Conservation (phyloP, 1,140 invertebrate species). For the Aphelenchoides fujianensis region DNA sequence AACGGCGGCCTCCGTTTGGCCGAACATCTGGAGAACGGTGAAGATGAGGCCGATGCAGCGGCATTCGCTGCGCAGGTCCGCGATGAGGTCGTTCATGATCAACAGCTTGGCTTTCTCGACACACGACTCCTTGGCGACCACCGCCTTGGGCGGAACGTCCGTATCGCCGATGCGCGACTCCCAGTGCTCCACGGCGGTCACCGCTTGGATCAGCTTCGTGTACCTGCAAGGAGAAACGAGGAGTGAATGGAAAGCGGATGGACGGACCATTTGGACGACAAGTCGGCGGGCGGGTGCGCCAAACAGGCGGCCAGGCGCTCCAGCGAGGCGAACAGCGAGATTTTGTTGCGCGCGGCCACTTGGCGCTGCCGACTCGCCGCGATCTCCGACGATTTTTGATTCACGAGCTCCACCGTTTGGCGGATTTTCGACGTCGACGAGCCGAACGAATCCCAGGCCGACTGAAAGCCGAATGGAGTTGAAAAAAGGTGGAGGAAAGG, state of each 20-base stretch:
- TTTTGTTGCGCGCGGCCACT: slow-evolving; percentile 40
- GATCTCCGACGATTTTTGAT: slow-evolving; percentile 35
- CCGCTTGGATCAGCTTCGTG: slow-evolving; percentile 23
- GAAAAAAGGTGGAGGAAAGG: slow-evolving; percentile 17
- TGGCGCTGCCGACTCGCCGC: slow-evolving; percentile 25
- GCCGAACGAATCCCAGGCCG: slow-evolving; percentile 31
- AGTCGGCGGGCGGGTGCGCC: slow-evolving; percentile 12
- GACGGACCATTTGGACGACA: slow-evolving; percentile 22
- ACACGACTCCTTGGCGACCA: slow-evolving; percentile 28
- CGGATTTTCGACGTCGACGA: slow-evolving; percentile 37
- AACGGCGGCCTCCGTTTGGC: slow-evolving; percentile 23
- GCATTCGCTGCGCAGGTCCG: slow-evolving; percentile 28
- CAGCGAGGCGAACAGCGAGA: slow-evolving; percentile 33
- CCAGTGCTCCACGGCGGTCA: slow-evolving; percentile 30
- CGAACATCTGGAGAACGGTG: slow-evolving; percentile 22
- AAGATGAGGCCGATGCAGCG: slow-evolving; percentile 27
- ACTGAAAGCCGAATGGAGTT: slow-evolving; percentile 25
- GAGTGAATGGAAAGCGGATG: not conserved
- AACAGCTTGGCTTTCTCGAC: slow-evolving; percentile 23
- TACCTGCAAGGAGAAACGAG: slow-evolving; percentile 26
- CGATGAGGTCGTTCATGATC: slow-evolving; percentile 28
- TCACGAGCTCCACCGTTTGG: slow-evolving; percentile 29
- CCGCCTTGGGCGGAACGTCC: slow-evolving; percentile 18
- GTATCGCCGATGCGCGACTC: slow-evolving; percentile 19
- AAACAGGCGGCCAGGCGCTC: slow-evolving; percentile 28